Evolutionary conservation across 2,797 vertebrate genomes (phyloP).

Genomic region (Tiaroga cobitis): DNA sequence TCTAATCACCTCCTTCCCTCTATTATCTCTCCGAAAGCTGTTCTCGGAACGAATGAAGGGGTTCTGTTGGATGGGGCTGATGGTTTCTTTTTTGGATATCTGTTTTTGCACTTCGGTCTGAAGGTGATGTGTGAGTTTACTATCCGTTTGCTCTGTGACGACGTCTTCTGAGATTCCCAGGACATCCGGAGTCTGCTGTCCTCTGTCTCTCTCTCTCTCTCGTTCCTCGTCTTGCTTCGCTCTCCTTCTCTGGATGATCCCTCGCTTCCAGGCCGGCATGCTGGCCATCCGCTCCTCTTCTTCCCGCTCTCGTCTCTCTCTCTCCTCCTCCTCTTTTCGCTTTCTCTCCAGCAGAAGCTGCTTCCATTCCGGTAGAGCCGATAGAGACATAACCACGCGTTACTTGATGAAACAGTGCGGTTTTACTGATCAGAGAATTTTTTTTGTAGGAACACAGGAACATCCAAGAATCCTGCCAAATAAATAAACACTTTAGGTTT

Average conservation of each 20-base stretch:
- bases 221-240: constrained; percentile 78
- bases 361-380: constrained; percentile 88
- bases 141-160: constrained; percentile 56
- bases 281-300: constrained; percentile 85
- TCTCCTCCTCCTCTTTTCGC: constrained; percentile 85
- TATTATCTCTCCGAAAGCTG: constrained; percentile 63
- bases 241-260: constrained; percentile 86
- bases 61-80: constrained; percentile 82
- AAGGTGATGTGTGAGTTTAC: constrained; percentile 64
- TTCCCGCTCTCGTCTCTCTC: constrained; percentile 81
- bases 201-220: constrained; percentile 65
- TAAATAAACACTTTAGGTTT: neutral
- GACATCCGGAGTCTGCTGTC: constrained; percentile 2
- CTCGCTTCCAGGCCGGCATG: constrained; percentile 91
- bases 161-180: constrained; percentile 56
- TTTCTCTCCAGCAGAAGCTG: constrained; percentile 87
- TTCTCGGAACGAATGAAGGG: constrained; percentile 82
- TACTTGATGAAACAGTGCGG: neutral
- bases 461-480: neutral
- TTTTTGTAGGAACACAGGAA: neutral
- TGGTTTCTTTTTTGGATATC: constrained; percentile 81
- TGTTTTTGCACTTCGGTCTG: constrained; percentile 66
- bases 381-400: constrained; percentile 73
- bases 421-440: neutral
- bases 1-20: constrained; percentile 63